Evolutionary conservation across 2,113 vertebrate genomes (phyloP).

Genomic region (Coptodon bakossiorum): DNA sequence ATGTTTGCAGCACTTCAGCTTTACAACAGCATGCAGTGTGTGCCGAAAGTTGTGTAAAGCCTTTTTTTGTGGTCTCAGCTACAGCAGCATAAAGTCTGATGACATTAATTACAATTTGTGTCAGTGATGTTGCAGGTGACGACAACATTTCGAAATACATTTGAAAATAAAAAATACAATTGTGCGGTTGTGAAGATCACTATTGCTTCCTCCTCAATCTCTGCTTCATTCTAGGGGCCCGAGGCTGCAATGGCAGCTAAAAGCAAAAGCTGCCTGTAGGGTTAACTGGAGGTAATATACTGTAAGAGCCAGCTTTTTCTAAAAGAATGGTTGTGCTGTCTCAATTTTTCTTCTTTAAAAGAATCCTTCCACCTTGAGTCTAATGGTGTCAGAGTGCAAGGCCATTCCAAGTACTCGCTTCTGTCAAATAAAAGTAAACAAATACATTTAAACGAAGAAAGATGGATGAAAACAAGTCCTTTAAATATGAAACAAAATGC

Average conservation of each 20-base stretch:
- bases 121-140: not conserved
- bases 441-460: not conserved
- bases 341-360: not conserved
- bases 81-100: not conserved
- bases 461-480: not conserved
- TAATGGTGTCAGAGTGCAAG: not conserved
- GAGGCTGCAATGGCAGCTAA: not conserved
- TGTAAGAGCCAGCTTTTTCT: not conserved
- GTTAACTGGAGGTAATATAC: not conserved
- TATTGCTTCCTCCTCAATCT: not conserved
- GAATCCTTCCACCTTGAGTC: not conserved
- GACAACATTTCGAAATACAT: not conserved
- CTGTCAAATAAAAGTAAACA: not conserved
- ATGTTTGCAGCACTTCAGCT: not conserved
- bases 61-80: not conserved
- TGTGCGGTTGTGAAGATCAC: not conserved
- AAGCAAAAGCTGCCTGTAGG: not conserved
- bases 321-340: not conserved
- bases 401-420: not conserved
- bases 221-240: not conserved
- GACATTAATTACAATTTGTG: not conserved
- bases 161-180: not conserved
- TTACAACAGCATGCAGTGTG: not conserved
- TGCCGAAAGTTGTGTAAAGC: not conserved
- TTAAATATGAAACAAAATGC: not conserved